A percentile compares a stretch with the other conserved stretches of the same genome.
phyloP scores from a whole-genome alignment of 2,888 invertebrate genomes.

The Lapara coniferarum region DNA sequence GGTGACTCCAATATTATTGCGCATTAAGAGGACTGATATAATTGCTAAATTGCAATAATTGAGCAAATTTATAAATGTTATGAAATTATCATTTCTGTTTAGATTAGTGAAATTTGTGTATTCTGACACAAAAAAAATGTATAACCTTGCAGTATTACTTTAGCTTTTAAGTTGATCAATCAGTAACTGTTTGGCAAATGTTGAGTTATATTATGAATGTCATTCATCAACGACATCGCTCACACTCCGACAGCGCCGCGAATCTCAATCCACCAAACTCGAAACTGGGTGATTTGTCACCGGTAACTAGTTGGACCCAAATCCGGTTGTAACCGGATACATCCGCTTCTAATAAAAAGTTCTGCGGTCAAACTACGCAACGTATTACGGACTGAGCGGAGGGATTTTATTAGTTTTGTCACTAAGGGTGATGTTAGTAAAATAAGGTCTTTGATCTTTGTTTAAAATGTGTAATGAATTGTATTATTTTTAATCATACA shows the following conservation, averaged over 20 bases:
- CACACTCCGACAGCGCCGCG: constrained; percentile 5
- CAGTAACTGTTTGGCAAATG: neutral
- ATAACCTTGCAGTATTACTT: too few relatives aligned
- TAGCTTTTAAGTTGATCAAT: too few relatives aligned
- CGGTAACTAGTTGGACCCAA: constrained; percentile 37
- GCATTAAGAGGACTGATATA: too few relatives aligned
- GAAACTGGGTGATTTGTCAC: constrained; percentile 41
- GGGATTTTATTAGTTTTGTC: constrained; percentile 22
- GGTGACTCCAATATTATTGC: too few relatives aligned
- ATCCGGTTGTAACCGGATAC: constrained; percentile 26
- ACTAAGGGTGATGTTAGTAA: neutral
- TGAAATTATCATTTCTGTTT: too few relatives aligned
- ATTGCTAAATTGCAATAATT: too few relatives aligned
- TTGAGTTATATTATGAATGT: neutral
- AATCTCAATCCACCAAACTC: constrained; percentile 16
- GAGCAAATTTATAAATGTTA: too few relatives aligned
- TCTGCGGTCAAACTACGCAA: constrained; percentile 28
- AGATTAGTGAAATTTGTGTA: too few relatives aligned
- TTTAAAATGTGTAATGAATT: neutral
- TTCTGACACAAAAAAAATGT: too few relatives aligned
- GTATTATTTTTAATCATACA: too few relatives aligned
- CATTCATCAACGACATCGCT: constrained; percentile 7
- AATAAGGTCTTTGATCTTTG: neutral
- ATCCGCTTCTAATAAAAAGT: constrained; percentile 28
- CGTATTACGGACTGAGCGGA: constrained; percentile 15